Percentiles rank a stretch among this genome's conserved stretches.
These are phyloP conservation scores for Lydus trimaculatus DNA, from an alignment of 2,888 invertebrate genomes.

Conservation along the genomic window DNA sequence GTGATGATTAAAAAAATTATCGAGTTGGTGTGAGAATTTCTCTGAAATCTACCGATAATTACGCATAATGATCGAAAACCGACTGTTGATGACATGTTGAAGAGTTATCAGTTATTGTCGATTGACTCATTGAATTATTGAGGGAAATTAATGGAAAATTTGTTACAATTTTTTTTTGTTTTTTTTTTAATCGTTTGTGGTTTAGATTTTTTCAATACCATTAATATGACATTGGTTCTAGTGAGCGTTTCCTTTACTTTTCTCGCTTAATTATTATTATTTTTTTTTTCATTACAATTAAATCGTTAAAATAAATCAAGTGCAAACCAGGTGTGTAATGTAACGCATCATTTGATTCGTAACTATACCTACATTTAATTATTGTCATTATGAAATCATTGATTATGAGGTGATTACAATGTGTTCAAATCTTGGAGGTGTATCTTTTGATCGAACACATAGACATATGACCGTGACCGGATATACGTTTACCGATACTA, in stretches of 20 bases:
- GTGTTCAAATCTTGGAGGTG: neutral
- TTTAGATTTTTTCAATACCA: neutral
- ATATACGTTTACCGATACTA: slow-evolving; percentile 10
- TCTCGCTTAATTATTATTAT: no score
- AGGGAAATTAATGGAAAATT: neutral
- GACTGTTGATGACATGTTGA: neutral
- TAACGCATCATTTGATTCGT: neutral
- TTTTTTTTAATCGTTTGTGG: neutral
- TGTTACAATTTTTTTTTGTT: neutral
- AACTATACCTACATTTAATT: neutral
- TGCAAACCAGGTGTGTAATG: neutral
- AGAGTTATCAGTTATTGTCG: no score
- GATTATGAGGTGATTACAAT: neutral
- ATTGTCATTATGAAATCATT: neutral
- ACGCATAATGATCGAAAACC: neutral
- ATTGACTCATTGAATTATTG: neutral
- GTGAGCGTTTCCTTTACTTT: neutral
- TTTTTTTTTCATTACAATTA: neutral
- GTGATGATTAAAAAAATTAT: neutral
- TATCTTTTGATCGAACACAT: neutral
- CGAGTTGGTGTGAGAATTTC: neutral
- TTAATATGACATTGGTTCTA: neutral
- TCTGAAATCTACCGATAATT: neutral
- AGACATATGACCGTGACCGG: slow-evolving; percentile 12
- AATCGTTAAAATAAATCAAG: neutral